A percentile compares a stretch with the other conserved stretches of the same genome.
Evolutionary conservation across 2,888 invertebrate genomes (phyloP).

Genomic region (Plagodis dolabraria): DNA sequence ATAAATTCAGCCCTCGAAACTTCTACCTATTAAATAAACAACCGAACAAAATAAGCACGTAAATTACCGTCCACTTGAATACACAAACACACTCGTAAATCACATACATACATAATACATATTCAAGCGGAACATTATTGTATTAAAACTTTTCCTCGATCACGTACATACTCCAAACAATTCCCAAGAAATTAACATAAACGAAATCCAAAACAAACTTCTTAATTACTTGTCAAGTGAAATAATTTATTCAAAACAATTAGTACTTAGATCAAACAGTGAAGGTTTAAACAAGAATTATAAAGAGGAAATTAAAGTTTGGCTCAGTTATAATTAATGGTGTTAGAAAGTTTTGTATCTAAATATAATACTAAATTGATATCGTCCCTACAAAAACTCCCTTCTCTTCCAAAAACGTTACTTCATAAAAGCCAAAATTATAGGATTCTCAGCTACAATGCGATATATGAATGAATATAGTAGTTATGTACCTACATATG

Average conservation of each 20-base stretch:
- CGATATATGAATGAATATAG: too few species aligned
- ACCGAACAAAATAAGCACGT: conserved; percentile 30
- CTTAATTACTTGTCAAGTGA: conserved; percentile 69
- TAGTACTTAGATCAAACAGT: conserved; percentile 56
- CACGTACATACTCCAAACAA: conserved; percentile 59
- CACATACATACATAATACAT: conserved; percentile 43
- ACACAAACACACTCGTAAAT: conserved; percentile 30
- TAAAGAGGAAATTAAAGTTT: conserved; percentile 9
- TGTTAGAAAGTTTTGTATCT: neutral
- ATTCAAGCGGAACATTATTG: conserved; percentile 57
- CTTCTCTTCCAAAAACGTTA: too few species aligned
- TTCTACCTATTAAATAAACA: conserved; percentile 27
- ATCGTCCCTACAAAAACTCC: neutral
- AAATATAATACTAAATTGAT: neutral
- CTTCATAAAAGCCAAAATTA: too few species aligned
- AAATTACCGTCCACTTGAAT: conserved; percentile 32
- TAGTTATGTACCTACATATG: too few species aligned
- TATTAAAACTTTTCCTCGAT: conserved; percentile 63
- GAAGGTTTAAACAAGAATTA: conserved; percentile 23
- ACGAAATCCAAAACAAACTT: conserved; percentile 65
- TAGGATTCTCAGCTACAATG: too few species aligned
- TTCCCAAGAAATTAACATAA: conserved; percentile 61
- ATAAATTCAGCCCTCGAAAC: conserved; percentile 1
- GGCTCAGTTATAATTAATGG: conserved; percentile 2
- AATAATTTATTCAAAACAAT: conserved; percentile 75